phyloP scores from a whole-genome alignment of 2,797 vertebrate genomes.

The Bufotes viridis region DNA sequence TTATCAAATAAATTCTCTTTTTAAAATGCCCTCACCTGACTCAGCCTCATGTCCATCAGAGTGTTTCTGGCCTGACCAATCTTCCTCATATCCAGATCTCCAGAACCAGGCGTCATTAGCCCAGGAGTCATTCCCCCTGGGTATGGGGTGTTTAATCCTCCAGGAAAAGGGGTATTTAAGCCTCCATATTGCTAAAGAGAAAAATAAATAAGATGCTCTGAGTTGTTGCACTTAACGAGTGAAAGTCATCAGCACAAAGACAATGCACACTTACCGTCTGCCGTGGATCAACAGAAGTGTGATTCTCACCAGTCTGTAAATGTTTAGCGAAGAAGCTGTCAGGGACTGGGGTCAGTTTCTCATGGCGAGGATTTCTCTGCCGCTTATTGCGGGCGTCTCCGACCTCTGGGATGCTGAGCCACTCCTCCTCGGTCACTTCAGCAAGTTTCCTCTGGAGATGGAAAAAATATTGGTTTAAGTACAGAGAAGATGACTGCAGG shows the following conservation, averaged over 20 bases:
- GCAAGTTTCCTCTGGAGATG: slow-evolving; percentile 87
- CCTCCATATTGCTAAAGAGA: slow-evolving; percentile 39
- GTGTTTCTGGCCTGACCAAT: slow-evolving; percentile 98
- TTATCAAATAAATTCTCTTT: neutral
- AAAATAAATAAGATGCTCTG: neutral
- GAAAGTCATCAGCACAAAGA: neutral
- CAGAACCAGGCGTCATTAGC: slow-evolving; percentile 92
- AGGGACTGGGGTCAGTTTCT: slow-evolving; percentile 95
- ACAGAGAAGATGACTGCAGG: too few relatives aligned
- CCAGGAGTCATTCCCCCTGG: slow-evolving; percentile 96
- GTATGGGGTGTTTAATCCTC: slow-evolving; percentile 90
- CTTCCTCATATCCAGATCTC: slow-evolving; percentile 98
- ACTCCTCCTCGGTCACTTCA: slow-evolving; percentile 96
- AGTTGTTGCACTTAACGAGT: neutral
- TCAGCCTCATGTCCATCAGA: slow-evolving; percentile 98
- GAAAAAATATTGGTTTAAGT: neutral
- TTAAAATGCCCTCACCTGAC: slow-evolving; percentile 81
- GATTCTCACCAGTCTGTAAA: slow-evolving; percentile 90
- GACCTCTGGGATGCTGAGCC: slow-evolving; percentile 98
- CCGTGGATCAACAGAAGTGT: slow-evolving; percentile 91
- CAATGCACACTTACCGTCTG: slow-evolving; percentile 81
- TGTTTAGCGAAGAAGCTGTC: slow-evolving; percentile 99
- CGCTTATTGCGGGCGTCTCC: slow-evolving; percentile 97
- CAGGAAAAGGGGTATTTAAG: slow-evolving; percentile 81
- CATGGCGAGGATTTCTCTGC: slow-evolving; percentile 94